phyloP scores from a whole-genome alignment of 1,140 invertebrate species.

The Cydia pomonella region DNA sequence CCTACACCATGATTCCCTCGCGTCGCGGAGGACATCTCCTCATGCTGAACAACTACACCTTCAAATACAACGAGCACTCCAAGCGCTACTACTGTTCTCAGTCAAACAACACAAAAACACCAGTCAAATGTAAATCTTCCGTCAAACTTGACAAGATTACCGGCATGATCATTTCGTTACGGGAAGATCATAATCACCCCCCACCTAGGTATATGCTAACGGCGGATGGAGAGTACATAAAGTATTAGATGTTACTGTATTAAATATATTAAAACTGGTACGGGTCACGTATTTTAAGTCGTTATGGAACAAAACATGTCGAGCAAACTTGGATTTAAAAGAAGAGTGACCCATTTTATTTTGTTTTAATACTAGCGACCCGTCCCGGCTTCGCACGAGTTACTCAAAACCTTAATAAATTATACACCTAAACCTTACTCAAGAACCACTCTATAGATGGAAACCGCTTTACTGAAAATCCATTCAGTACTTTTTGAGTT shows the following conservation, averaged over 20 bases:
- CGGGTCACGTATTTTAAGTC: neutral
- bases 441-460: no score
- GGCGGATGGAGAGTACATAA: conserved; percentile 41
- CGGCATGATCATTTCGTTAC: neutral
- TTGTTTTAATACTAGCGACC: no score
- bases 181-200: conserved; percentile 45
- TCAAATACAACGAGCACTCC: conserved; percentile 39
- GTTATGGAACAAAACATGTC: no score
- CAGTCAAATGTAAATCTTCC: neutral
- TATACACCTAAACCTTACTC: no score
- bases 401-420: no score
- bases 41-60: conserved; percentile 44
- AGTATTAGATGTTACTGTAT: conserved; percentile 13
- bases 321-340: no score
- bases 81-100: conserved; percentile 43
- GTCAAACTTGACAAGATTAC: neutral
- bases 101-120: conserved; percentile 15
- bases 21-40: conserved; percentile 36
- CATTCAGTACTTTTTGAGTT: no score
- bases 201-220: conserved; percentile 50
- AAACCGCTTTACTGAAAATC: no score
- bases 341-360: no score
- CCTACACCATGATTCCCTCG: conserved; percentile 37
- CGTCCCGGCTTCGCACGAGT: no score
- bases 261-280: conserved; percentile 37